Percentiles rank a stretch among this genome's conserved stretches.
Evolutionary conservation across 2,888 invertebrate species (phyloP).

Genomic region (Panopea generosa): DNA sequence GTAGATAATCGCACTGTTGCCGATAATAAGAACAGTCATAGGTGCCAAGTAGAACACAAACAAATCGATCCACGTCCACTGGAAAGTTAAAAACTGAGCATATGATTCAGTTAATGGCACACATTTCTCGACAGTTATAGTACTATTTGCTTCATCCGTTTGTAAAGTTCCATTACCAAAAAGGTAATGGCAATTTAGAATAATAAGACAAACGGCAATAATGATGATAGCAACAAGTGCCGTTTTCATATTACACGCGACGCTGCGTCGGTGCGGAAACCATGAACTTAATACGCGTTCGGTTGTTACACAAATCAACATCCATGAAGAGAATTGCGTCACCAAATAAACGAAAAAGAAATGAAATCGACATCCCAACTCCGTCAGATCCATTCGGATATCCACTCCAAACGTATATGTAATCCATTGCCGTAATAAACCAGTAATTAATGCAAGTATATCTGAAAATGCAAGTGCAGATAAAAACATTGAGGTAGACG

Average conservation of each 20-base stretch:
- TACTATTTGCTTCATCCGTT: slow-evolving; percentile 13
- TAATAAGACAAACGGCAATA: slow-evolving; percentile 12
- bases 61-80: slow-evolving; percentile 52
- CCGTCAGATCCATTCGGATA: slow-evolving; percentile 31
- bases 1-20: slow-evolving; percentile 45
- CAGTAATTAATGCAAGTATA: slow-evolving; percentile 3
- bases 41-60: slow-evolving; percentile 49
- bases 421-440: slow-evolving; percentile 3
- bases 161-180: slow-evolving; percentile 34
- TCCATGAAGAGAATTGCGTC: slow-evolving; percentile 53
- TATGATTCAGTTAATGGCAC: slow-evolving; percentile 25
- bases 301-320: slow-evolving; percentile 42
- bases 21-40: slow-evolving; percentile 33
- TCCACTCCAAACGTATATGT: slow-evolving; percentile 28
- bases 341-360: slow-evolving; percentile 44
- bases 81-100: slow-evolving; percentile 23
- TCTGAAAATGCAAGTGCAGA: slow-evolving; percentile 1
- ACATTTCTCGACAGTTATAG: slow-evolving; percentile 18
- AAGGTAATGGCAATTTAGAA: slow-evolving; percentile 36
- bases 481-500: slow-evolving; percentile 1
- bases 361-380: slow-evolving; percentile 32
- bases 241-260: slow-evolving; percentile 7
- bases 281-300: slow-evolving; percentile 42
- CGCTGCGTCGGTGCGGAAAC: slow-evolving; percentile 26
- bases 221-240: slow-evolving; percentile 15